Evolutionary conservation across 2,888 invertebrate genomes (phyloP).

Genomic region (Amorpha juglandis): DNA sequence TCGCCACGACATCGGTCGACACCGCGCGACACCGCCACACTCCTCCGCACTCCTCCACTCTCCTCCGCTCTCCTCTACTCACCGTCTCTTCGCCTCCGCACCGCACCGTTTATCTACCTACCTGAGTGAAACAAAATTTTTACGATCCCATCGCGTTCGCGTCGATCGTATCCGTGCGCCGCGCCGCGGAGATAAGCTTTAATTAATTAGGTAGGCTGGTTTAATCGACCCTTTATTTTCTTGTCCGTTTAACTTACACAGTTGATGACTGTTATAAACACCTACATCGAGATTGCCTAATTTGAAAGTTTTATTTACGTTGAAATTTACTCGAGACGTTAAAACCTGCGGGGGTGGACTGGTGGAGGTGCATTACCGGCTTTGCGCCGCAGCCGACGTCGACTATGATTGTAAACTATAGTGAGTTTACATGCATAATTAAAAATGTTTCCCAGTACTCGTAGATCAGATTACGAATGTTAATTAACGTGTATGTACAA

Average conservation of each 20-base stretch:
- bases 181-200: constrained; percentile 58
- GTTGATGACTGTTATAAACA: constrained; percentile 66
- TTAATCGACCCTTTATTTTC: constrained; percentile 67
- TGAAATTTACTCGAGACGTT: constrained; percentile 10
- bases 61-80: constrained; percentile 23
- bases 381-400: neutral
- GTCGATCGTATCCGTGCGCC: constrained; percentile 58
- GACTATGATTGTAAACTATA: constrained; percentile 6
- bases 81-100: constrained; percentile 35
- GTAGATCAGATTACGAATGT: constrained; percentile 20
- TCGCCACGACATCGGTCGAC: constrained; percentile 59
- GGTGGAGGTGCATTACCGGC: constrained; percentile 1
- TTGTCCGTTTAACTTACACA: constrained; percentile 69
- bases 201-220: constrained; percentile 68
- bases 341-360: neutral
- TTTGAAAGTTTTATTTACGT: constrained; percentile 51
- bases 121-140: constrained; percentile 63
- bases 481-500: constrained; percentile 25
- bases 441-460: constrained; percentile 17
- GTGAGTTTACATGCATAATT: constrained; percentile 23
- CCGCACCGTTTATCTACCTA: constrained; percentile 51
- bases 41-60: constrained; percentile 44
- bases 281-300: constrained; percentile 63
- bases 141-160: constrained; percentile 64
- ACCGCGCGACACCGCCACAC: constrained; percentile 30